A percentile compares a stretch with the other conserved stretches of the same genome.
These are phyloP conservation scores for Neoarius graeffei DNA, from an alignment of 2,113 vertebrate genomes.

Conservation along the genomic window DNA sequence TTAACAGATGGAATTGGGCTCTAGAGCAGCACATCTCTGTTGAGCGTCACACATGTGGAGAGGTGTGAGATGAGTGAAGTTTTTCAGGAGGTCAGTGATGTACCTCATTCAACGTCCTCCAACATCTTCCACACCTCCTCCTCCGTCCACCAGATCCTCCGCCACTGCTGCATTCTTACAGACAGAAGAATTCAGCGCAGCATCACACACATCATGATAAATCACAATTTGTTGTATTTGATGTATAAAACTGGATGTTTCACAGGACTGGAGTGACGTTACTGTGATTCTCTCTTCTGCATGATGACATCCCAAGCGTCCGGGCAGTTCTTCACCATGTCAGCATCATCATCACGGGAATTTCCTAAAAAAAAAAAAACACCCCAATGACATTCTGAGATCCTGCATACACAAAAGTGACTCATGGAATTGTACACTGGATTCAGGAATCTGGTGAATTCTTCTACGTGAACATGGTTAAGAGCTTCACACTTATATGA, in stretches of 20 bases:
- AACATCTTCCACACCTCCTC: conserved; percentile 12
- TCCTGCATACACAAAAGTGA: neutral
- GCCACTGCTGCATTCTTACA: neutral
- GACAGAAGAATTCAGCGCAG: neutral
- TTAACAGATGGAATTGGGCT: neutral
- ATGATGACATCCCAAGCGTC: neutral
- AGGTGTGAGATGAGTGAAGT: conserved; percentile 27
- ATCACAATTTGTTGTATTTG: neutral
- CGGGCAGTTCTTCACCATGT: neutral
- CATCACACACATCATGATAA: neutral
- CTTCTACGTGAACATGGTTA: neutral
- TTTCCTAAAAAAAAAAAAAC: no score
- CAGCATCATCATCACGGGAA: neutral
- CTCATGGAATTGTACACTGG: neutral
- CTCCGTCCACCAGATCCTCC: neutral
- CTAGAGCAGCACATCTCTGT: conserved; percentile 16
- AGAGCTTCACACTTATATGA: neutral
- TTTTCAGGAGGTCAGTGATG: conserved; percentile 48
- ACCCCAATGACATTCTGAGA: no score
- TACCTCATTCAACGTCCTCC: conserved; percentile 18
- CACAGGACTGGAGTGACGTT: neutral
- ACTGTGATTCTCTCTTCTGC: neutral
- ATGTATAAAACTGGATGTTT: neutral
- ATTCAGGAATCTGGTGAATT: neutral
- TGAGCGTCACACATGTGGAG: neutral